Conservation (phyloP, 2,888 invertebrate genomes). For the Rhyacophila evoluta region DNA sequence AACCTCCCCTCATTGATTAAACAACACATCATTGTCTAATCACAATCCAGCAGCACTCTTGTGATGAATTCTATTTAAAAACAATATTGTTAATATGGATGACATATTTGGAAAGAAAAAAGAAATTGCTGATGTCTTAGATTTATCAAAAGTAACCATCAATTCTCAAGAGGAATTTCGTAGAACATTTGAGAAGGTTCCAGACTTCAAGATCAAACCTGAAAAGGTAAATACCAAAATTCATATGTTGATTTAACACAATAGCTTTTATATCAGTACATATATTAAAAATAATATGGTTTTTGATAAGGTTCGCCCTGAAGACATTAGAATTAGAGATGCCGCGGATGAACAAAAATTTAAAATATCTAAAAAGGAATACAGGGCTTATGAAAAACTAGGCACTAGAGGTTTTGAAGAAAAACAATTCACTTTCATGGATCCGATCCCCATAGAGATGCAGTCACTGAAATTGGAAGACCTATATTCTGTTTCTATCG, state of each 20-base stretch:
- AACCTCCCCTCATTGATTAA: not conserved
- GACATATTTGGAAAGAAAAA: conserved; percentile 88
- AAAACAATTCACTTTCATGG: conserved; percentile 70
- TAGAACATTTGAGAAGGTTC: conserved; percentile 85
- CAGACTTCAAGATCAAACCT: conserved; percentile 89
- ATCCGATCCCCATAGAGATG: conserved; percentile 90
- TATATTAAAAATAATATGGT: too few species aligned
- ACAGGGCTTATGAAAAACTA: conserved; percentile 74
- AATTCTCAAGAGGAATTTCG: conserved; percentile 86
- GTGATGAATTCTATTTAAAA: not conserved
- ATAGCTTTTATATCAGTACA: too few species aligned
- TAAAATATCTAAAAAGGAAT: conserved; percentile 79
- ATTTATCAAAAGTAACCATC: conserved; percentile 83
- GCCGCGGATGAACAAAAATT: conserved; percentile 78
- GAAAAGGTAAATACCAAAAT: conserved; percentile 74
- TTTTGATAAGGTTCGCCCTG: conserved; percentile 71
- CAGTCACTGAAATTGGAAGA: conserved; percentile 79
- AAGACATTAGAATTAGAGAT: conserved; percentile 83
- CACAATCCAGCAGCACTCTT: not conserved
- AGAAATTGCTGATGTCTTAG: conserved; percentile 85
- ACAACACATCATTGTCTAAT: not conserved
- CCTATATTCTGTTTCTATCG: conserved; percentile 86
- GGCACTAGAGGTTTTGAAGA: conserved; percentile 73
- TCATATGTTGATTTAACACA: too few species aligned
- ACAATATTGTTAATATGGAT: conserved; percentile 72